Evolutionary conservation across 2,797 vertebrate genomes (phyloP), one percentile per base, ranked within the genome.

Genomic region (Melanotaenia nigrans): DNA sequence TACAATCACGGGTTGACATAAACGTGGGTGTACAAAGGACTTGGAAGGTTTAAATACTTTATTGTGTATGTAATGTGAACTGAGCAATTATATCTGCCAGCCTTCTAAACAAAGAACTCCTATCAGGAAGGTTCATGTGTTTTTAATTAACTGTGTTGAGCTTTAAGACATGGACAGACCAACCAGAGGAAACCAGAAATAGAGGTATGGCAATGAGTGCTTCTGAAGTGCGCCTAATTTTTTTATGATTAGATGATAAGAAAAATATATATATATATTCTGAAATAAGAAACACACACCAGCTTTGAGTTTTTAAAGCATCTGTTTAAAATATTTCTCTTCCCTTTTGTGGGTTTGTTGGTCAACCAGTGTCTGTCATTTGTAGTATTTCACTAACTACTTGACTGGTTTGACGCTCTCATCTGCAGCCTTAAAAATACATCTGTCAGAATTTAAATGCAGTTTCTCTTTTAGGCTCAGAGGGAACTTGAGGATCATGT

Each of bases 1-100:
- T 92, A 83, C 90, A 89, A 89, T 90, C 83, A 74, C 68, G 53
- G 76, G 84, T 86, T 91, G 88, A 92, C 91, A 90, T 89, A 85
- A 88, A 91, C 70, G 91, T 90, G 90, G 92, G 90, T 86, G 91
- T 90, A 89, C 85, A 90, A 91, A 91, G 86, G 87, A 89, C 90
- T 89, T 87, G 90, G 83, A 90, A 78, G 84, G 77, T 87, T 89
- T 91, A 88, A 91, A 91, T 91, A 90, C 90, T 92, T 92, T 90
- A 91, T 93, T 90, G 90, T 90, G 87, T 91, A 84, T 89, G 89
- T 92, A 92, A 91, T 91, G 88, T 92, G 90, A 92, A 92, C 88
- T 83, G 87, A 89, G 91, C 88, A 90, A 90, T 93, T 92, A 91
- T 90, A 90, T 92, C 83, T 92, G 87, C 87, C 90, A 89, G 86